phyloP scores from a whole-genome alignment of 2,797 vertebrate genomes.

The Phylloscopus collybita region DNA sequence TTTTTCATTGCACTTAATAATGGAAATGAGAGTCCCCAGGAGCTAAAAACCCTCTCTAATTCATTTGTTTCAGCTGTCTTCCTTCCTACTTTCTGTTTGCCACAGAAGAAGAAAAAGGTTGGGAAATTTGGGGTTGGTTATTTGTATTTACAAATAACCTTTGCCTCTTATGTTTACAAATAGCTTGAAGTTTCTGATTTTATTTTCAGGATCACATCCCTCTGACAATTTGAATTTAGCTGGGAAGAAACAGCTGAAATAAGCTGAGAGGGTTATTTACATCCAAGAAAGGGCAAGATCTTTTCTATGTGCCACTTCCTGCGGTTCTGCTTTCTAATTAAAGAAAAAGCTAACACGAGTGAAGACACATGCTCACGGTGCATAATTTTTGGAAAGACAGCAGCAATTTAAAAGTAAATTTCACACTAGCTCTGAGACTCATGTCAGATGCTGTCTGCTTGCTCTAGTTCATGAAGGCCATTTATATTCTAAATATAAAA shows the following conservation, averaged over 20 bases:
- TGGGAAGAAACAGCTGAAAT: slow-evolving; percentile 47
- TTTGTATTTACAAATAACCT: not conserved
- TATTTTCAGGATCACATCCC: not conserved
- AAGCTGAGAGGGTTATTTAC: slow-evolving; percentile 59
- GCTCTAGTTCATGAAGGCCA: slow-evolving; percentile 77
- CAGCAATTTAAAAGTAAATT: slow-evolving; percentile 76
- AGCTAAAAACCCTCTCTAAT: not conserved
- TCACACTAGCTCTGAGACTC: slow-evolving; percentile 75
- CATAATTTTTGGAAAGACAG: slow-evolving; percentile 77
- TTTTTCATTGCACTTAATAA: not conserved
- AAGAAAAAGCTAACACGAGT: slow-evolving; percentile 66
- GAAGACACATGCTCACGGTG: slow-evolving; percentile 72
- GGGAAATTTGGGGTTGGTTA: not conserved
- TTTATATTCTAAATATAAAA: slow-evolving; percentile 78
- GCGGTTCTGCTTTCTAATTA: slow-evolving; percentile 75
- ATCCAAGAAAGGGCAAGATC: slow-evolving; percentile 45
- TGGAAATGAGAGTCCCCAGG: not conserved
- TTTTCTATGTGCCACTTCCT: slow-evolving; percentile 49
- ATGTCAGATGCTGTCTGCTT: slow-evolving; percentile 73
- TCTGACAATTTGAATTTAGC: not conserved
- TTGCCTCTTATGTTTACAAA: not conserved
- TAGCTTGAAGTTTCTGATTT: not conserved
- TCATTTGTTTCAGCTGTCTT: not conserved
- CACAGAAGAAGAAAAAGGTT: not conserved
- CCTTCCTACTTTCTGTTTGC: not conserved